These are phyloP conservation scores for Camptogramma bilineatum DNA, from an alignment of 2,888 invertebrate species.

Conservation along the genomic window DNA sequence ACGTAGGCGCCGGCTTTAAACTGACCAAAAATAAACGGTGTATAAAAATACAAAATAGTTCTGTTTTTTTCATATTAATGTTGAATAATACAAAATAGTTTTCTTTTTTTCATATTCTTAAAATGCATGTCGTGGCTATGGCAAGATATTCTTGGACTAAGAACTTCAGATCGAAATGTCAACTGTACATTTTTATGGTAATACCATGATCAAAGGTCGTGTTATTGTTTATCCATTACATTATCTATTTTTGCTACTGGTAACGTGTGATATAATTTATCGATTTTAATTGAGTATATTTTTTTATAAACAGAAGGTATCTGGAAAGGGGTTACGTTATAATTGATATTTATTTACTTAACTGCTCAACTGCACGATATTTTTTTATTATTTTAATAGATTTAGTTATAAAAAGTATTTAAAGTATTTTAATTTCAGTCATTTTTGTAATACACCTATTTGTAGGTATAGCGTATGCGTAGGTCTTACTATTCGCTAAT, in stretches of 20 bases:
- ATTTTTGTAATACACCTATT: too few relatives aligned
- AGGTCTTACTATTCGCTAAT: too few relatives aligned
- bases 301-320: background rate
- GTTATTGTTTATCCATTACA: slow-evolving; percentile 50
- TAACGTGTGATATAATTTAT: slow-evolving; percentile 32
- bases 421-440: too few relatives aligned
- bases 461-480: too few relatives aligned
- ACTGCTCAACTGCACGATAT: background rate
- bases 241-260: slow-evolving; percentile 35
- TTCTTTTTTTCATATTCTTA: background rate
- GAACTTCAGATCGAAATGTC: slow-evolving; percentile 46
- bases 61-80: too few relatives aligned
- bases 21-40: too few relatives aligned
- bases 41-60: too few relatives aligned
- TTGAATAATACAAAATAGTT: background rate
- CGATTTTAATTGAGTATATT: slow-evolving; percentile 10
- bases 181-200: slow-evolving; percentile 56
- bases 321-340: background rate
- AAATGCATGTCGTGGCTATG: slow-evolving; percentile 1
- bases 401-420: background rate
- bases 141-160: slow-evolving; percentile 17
- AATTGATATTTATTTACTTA: background rate
- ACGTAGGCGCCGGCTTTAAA: too few relatives aligned
- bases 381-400: background rate
- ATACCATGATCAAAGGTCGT: slow-evolving; percentile 50